Evolutionary conservation across 2,113 vertebrate genomes (phyloP).

Genomic region (Spea multiplicata): DNA sequence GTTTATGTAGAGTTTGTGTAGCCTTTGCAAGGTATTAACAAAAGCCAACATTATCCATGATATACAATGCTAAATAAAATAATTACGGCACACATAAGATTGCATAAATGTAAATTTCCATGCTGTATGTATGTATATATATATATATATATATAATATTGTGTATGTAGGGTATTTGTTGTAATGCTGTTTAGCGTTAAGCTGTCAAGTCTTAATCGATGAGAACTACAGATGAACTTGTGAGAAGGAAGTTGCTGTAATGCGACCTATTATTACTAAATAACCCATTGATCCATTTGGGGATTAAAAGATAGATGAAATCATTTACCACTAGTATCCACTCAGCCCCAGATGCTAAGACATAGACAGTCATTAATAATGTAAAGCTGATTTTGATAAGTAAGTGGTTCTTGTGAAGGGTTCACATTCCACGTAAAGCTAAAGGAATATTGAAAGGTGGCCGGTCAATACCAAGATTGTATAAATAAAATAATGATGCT

Average conservation of each 20-base stretch:
- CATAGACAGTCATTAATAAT: slow-evolving; percentile 1
- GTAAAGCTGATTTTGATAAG: not conserved
- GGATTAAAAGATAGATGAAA: not conserved
- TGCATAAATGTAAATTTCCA: too few species aligned
- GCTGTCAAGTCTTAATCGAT: not conserved
- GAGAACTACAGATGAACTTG: not conserved
- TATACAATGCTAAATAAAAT: too few species aligned
- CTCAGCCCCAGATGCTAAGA: not conserved
- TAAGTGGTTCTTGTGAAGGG: not conserved
- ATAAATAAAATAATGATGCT: too few species aligned
- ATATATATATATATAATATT: not conserved
- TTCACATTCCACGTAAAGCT: not conserved
- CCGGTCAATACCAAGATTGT: not conserved
- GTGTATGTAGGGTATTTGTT: not conserved
- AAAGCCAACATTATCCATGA: too few species aligned
- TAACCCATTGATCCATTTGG: not conserved
- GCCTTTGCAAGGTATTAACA: too few species aligned
- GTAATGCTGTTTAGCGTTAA: not conserved
- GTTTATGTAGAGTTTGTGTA: too few species aligned
- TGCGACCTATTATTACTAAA: slow-evolving; percentile 1
- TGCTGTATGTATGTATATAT: too few species aligned
- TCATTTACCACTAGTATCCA: not conserved
- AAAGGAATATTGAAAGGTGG: not conserved
- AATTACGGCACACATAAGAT: too few species aligned
- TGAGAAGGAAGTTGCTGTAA: slow-evolving; percentile 2